Base-by-base conservation (phyloP, 2,113 vertebrate genomes). In the Blennius ocellaris region DNA sequence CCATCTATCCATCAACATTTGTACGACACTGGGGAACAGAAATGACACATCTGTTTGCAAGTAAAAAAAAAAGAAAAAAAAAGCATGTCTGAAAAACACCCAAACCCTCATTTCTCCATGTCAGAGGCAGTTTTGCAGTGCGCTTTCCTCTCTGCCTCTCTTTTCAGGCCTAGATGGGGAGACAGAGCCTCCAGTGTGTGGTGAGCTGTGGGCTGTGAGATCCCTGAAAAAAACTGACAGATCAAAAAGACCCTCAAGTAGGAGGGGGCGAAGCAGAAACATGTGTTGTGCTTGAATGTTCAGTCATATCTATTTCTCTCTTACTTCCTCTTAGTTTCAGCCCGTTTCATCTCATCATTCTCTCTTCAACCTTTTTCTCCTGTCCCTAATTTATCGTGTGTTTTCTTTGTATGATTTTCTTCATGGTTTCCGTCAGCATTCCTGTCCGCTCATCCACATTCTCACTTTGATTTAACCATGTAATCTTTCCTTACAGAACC, bases 181-280 rank as follows among this genome's bases (percentile, higher is more conserved):
- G 38, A 67, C 30, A 51, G 55, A 55, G 61, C 70, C 74, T 78
- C 55, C 0, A 7, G 74, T 50, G 14, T 50, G 14, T 71, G 69
- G 74, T 43, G 53, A 51, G 58, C 57, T 78, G 56, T 76, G 79
- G 78, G 73, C 68, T 80, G 69, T 54, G 63, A 73, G 57, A 80
- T 78, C 75, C 47, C 73, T 61, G 41, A 64, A 67, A 69, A 68
- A 52, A 44, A 48, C 70, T 63, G 61, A 82, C 61, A 64, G 67
- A 87, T 83, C 45, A 77, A 75, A 84, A 78, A 66, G 78, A 50
- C 55, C 68, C 65, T 71, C 75, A 69, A 75, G 77, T 52, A 40
- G 54, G 73, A 74, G 76, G 62, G 76, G 66, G 79, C 5, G 69
- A 76, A 50, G 65, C 66, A 71, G 38, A 73, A 78, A 68, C 76